These are phyloP conservation scores for Paramuricea clavata DNA, from an alignment of 92 coral and sea anemone genomes.

Conservation along the genomic window DNA sequence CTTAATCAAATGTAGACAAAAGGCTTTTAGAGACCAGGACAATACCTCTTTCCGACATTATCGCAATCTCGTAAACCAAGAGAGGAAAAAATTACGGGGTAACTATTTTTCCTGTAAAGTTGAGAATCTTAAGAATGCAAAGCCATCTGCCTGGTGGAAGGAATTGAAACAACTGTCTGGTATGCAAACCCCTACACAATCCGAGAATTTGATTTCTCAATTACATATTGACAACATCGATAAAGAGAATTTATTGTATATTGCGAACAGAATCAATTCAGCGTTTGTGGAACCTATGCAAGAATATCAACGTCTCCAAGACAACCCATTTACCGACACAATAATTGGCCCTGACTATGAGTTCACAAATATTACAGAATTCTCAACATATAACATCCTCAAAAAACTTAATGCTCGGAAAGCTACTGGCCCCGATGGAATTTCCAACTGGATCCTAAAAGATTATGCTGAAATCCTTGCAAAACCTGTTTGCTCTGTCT, in stretches of 20 bases:
- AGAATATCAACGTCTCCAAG: not conserved
- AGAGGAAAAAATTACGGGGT: no score
- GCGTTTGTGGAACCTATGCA: conserved; percentile 62
- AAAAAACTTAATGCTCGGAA: not conserved
- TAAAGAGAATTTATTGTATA: not conserved
- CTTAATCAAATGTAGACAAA: no score
- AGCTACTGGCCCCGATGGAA: not conserved
- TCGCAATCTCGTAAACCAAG: no score
- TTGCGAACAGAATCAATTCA: conserved; percentile 53
- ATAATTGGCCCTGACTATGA: not conserved
- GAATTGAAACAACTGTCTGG: no score
- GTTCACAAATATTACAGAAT: not conserved
- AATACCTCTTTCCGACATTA: no score
- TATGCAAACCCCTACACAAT: no score
- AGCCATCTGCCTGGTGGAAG: no score
- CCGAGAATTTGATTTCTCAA: not conserved
- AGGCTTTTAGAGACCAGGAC: no score
- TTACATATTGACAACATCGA: not conserved
- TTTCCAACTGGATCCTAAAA: not conserved
- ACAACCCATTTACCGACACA: not conserved
- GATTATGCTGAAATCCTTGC: not conserved
- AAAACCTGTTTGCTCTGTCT: not conserved
- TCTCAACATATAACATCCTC: not conserved
- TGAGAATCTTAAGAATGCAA: no score
- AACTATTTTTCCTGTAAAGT: no score